Evolutionary conservation across 2,888 invertebrate genomes (phyloP), one percentile per base, ranked within the genome.

Genomic region (Eupeodes luniger): DNA sequence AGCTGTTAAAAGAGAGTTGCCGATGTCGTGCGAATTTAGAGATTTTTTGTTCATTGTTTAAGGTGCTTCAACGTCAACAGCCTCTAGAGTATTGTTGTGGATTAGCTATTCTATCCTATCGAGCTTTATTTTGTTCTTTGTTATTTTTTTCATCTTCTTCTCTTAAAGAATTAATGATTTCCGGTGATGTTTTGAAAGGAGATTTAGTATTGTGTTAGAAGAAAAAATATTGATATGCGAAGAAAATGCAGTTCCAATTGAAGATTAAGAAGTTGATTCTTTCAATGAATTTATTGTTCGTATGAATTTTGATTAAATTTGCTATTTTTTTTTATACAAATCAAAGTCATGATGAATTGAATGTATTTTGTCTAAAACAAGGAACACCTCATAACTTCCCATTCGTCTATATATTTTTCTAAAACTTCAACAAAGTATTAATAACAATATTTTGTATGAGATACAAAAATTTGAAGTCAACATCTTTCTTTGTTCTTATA

Each of bases 11-110:
- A 47, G 77, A 57, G 77, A 53, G 19, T 49, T 81, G 69, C 69
- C 9, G 36, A 14, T 74, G 67, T 49, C 86, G 69, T 86, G 86
- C 69, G 75, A 86, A 82, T 82, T 86, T 82, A 82, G 82, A 86
- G 70, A 64, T 59, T 66, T 49, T 61, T 72, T 34, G 19, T 61
- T 19, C 66, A 81, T 80, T 76, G 70, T 80, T 69, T n/a, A 66
- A 36, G 66, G 66, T 57, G 59, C 62, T 59, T 51, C 16, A 47
- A 53, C 57, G 78, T 51, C 51, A 59, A 78, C 59, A 55, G 69
- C 34, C 55, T 34, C 19, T 2, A 10, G 2, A 11, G 0, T 59
- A 59, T 14, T 47, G 44, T 77, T 69, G 62, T 49, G 51, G 14
- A 55, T 55, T 70, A 55, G 70, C 55, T 40, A 40, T 66, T 55